These are phyloP conservation scores for Paralichthys olivaceus DNA, from an alignment of 2,113 vertebrate species.

Conservation along the genomic window DNA sequence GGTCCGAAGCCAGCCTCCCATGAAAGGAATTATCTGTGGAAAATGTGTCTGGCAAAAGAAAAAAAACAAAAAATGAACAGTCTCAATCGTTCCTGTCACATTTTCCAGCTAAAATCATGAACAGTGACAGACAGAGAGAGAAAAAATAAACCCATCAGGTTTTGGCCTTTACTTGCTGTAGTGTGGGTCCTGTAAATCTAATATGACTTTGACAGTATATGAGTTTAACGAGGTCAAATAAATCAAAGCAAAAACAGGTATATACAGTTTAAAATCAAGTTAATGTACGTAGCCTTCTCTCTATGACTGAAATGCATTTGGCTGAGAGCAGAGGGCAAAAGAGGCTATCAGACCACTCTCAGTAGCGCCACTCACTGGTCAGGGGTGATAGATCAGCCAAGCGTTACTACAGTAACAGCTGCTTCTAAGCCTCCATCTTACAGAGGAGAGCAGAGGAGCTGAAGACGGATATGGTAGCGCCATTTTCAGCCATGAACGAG, in stretches of 20 bases:
- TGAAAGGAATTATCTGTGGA: constrained; percentile 83
- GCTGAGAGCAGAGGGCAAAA: constrained; percentile 34
- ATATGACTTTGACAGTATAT: constrained; percentile 57
- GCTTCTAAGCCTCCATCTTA: constrained; percentile 79
- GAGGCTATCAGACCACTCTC: constrained; percentile 61
- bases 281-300: constrained; percentile 17
- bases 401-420: constrained; percentile 78
- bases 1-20: constrained; percentile 74
- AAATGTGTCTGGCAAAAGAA: constrained; percentile 74
- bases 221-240: constrained; percentile 59
- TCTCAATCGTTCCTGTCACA: constrained; percentile 66
- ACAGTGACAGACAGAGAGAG: constrained; percentile 48
- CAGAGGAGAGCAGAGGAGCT: constrained; percentile 53
- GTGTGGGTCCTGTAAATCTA: constrained; percentile 53
- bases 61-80: constrained; percentile 46
- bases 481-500: constrained; percentile 67
- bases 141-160: constrained; percentile 46
- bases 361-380: constrained; percentile 76
- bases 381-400: constrained; percentile 55
- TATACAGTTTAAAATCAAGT: constrained; percentile 39
- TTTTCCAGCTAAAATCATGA: constrained; percentile 70
- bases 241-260: constrained; percentile 40
- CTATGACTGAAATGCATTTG: constrained; percentile 10
- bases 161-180: constrained; percentile 22
- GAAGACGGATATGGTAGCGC: constrained; percentile 63